These are phyloP conservation scores for Pelosia muscerda DNA, from an alignment of 2,888 invertebrate genomes.

Conservation along the genomic window DNA sequence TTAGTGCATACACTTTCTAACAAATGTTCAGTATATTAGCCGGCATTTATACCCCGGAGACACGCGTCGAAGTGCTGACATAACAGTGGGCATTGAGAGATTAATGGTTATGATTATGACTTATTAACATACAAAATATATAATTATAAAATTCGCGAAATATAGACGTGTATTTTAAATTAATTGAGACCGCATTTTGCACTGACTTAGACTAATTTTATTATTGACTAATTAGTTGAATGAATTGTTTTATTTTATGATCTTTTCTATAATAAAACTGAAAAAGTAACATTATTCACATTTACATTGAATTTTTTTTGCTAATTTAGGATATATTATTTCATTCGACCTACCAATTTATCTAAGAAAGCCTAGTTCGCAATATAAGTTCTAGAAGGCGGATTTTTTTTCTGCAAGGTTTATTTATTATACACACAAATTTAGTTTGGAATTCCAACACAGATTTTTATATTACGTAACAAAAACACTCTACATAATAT, in stretches of 20 bases:
- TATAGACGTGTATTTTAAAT: neutral
- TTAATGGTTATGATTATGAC: neutral
- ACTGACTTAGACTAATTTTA: no score
- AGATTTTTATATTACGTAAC: no score
- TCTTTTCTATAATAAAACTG: neutral
- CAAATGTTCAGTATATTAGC: neutral
- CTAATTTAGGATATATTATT: neutral
- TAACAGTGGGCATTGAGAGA: neutral
- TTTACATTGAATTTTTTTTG: neutral
- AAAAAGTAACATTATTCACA: no score
- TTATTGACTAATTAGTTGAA: neutral
- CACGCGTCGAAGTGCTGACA: neutral
- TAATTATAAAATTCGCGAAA: no score
- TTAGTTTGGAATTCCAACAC: neutral
- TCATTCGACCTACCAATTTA: neutral
- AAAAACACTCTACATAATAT: neutral
- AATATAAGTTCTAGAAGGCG: neutral
- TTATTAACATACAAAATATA: neutral
- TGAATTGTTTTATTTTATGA: neutral
- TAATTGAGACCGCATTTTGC: neutral
- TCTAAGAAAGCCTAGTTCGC: neutral
- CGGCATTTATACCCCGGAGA: neutral
- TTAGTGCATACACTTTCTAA: no score
- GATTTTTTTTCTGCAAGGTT: neutral
- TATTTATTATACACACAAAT: neutral